These are phyloP conservation scores for Keiferia lycopersicella DNA, from an alignment of 2,888 invertebrate genomes.

Conservation along the genomic window DNA sequence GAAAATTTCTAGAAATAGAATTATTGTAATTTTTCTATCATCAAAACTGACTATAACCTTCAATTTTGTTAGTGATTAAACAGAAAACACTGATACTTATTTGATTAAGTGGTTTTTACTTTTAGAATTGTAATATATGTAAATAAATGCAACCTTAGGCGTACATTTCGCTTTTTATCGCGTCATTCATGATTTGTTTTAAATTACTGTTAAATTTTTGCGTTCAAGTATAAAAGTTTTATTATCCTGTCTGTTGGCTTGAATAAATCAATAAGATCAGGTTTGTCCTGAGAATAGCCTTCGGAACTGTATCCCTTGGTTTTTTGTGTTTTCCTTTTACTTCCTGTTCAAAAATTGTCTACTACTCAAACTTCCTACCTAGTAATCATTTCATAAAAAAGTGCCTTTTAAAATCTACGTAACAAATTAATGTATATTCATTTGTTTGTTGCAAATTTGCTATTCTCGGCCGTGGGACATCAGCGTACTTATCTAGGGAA, in stretches of 20 bases:
- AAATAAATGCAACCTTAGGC: neutral
- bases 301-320: neutral
- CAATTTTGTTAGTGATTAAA: neutral
- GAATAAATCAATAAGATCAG: neutral
- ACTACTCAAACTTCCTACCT: too few species aligned
- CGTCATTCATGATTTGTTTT: neutral
- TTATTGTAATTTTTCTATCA: neutral
- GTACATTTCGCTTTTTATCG: neutral
- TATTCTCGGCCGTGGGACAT: slow-evolving; percentile 1
- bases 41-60: too few species aligned
- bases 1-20: neutral
- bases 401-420: neutral
- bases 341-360: neutral
- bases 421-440: neutral
- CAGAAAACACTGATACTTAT: neutral
- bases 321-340: slow-evolving; percentile 1
- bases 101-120: neutral
- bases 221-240: neutral
- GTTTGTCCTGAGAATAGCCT: neutral
- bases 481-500: slow-evolving; percentile 19
- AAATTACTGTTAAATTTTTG: neutral
- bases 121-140: neutral
- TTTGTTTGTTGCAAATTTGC: too few species aligned
- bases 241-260: neutral
- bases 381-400: too few species aligned